Percentiles rank a stretch among this genome's conserved stretches.
These are phyloP conservation scores for Chrysolina oricalcia DNA, from an alignment of 2,888 invertebrate genomes.

Conservation along the genomic window DNA sequence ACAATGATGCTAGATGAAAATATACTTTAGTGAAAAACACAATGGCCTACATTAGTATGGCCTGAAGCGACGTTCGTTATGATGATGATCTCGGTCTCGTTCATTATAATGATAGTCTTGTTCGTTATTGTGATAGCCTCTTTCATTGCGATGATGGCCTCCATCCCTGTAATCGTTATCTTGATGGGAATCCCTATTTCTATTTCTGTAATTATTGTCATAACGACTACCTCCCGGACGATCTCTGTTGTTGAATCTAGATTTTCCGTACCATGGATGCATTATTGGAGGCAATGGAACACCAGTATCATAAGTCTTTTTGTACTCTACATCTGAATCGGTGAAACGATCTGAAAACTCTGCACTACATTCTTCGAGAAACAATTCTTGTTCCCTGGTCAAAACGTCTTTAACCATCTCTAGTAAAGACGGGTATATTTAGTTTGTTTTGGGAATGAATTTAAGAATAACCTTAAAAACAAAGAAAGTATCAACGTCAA, in stretches of 20 bases:
- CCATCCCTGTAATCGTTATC: slow-evolving; percentile 24
- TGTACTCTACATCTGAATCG: slow-evolving; percentile 69
- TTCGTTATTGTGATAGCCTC: background rate
- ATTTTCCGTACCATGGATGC: slow-evolving; percentile 67
- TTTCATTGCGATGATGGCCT: background rate
- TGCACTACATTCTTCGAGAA: slow-evolving; percentile 69
- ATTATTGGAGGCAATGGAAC: slow-evolving; percentile 70
- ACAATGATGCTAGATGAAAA: no score
- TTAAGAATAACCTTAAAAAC: no score
- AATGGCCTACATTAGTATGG: background rate
- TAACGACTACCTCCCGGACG: slow-evolving; percentile 41
- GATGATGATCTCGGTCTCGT: no score
- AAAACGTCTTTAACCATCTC: slow-evolving; percentile 50
- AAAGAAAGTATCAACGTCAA: no score
- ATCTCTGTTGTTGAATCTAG: slow-evolving; percentile 51
- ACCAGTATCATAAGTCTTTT: slow-evolving; percentile 65
- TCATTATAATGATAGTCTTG: background rate
- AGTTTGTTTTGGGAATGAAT: background rate
- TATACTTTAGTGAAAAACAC: no score
- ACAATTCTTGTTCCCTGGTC: slow-evolving; percentile 68
- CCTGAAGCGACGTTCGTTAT: background rate
- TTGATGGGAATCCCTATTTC: slow-evolving; percentile 27
- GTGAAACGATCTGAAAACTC: slow-evolving; percentile 71
- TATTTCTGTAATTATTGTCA: slow-evolving; percentile 39
- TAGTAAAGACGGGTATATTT: background rate